Conservation (phyloP, 2,113 vertebrate species). For the Grantiella picta region DNA sequence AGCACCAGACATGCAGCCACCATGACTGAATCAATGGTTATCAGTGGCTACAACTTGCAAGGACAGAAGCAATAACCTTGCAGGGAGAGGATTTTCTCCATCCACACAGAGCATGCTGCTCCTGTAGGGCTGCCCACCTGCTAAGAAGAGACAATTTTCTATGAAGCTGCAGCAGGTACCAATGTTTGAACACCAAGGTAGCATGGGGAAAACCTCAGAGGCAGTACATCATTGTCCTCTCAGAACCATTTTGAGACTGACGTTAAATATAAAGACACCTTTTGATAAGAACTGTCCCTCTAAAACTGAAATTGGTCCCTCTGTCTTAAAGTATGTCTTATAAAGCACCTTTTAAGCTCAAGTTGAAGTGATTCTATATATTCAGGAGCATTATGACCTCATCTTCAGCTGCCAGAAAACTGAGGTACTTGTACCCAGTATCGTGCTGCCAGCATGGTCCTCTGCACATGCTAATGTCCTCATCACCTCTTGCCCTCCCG, state of each 20-base stretch:
- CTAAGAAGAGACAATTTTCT: background rate
- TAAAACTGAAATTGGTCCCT: background rate
- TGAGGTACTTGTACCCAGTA: background rate
- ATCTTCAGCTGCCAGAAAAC: background rate
- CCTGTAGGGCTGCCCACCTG: background rate
- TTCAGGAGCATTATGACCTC: background rate
- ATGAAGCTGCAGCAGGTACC: background rate
- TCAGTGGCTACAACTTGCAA: background rate
- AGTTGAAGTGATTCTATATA: background rate
- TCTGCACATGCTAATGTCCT: background rate
- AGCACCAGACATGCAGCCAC: rapidly evolving
- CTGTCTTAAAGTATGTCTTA: background rate
- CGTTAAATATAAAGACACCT: background rate
- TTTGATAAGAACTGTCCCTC: background rate
- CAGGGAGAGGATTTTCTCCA: background rate
- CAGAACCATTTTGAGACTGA: background rate
- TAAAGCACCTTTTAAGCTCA: background rate
- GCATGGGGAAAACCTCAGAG: background rate
- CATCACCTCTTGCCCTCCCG: background rate
- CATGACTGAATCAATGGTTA: background rate
- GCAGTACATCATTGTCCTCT: background rate
- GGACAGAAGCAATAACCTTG: background rate
- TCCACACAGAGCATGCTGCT: background rate
- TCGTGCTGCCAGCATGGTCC: background rate
- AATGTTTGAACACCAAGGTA: background rate